Evolutionary conservation across 1,140 invertebrate species (phyloP), one percentile per base, ranked within the genome.

Genomic region (Lethrus apterus): DNA sequence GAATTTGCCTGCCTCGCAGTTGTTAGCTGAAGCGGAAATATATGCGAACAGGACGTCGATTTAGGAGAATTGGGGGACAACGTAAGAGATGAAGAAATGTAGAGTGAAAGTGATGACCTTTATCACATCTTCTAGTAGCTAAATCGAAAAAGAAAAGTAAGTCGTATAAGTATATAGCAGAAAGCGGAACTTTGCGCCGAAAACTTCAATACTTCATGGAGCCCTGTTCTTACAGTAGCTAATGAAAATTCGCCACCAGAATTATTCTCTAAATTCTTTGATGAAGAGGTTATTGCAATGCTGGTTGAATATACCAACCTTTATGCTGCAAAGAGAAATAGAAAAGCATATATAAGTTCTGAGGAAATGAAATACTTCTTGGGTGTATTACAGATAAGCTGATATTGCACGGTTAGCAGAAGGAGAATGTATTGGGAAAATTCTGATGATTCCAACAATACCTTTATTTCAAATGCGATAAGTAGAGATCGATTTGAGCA

Each of bases 361-460:
- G 35, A 51, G 23, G 43, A 55, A 48, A 46, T 56, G 33, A 57
- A 50, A 41, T 44, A 31, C 41, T 57, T 56, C 29, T 14, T 57
- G 21, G 47, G 34, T 2, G 50, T 57, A 24, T 26, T 57, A n/a
- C 19, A 51, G 32, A 24, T 55, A 30, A 55, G 44, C 30, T 46
- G 52, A 4, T 58, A 57, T 49, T 35, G 51, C 23, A 32, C 26
- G 18, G 41, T 58, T 21, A 40, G 48, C 10, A 19, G 43, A 19
- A 35, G 48, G 11, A 33, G 26, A 17, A 36, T 49, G 36, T 58
- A 56, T 38, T 58, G 54, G 54, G 36, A 53, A 24, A 17, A 29
- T n/a, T 15, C 8, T 14, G 15, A 33, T 33, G 44, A 56, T 44
- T 43, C 36, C 10, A n/a, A n/a, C n/a, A n/a, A n/a, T n/a, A n/a